Conservation (phyloP, 2,797 vertebrate species). For the Lerista edwardsae region DNA sequence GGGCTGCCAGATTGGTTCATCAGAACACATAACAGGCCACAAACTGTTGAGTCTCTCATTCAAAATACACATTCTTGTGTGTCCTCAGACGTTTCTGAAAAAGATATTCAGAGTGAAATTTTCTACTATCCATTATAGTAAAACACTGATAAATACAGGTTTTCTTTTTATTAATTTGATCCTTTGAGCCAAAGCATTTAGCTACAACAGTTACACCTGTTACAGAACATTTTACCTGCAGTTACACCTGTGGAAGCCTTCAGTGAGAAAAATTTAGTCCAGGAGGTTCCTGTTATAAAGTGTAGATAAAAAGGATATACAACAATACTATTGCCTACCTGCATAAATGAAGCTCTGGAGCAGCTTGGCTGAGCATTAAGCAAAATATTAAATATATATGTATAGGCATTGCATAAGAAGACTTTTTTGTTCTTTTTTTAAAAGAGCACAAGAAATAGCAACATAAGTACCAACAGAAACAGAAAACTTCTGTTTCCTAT, state of each 20-base stretch:
- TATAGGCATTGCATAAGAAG: conserved; percentile 41
- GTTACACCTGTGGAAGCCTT: not conserved
- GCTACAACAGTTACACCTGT: not conserved
- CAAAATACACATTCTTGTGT: not conserved
- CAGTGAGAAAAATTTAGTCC: not conserved
- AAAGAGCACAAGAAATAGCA: not conserved
- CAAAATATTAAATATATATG: conserved; percentile 67
- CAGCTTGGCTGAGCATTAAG: conserved; percentile 78
- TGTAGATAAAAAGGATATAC: conserved; percentile 16
- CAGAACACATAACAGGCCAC: not conserved
- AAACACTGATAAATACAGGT: conserved; percentile 2
- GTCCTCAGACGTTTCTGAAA: not conserved
- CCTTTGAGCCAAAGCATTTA: not conserved
- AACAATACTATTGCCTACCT: conserved; percentile 75
- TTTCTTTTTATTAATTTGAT: not conserved
- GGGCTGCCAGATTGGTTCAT: not conserved
- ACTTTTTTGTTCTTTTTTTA: conserved; percentile 12
- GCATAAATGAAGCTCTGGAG: conserved; percentile 80
- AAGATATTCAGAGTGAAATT: conserved; percentile 26
- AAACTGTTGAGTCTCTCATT: not conserved
- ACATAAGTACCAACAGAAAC: not conserved
- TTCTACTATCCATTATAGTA: not conserved
- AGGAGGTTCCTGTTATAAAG: conserved; percentile 22
- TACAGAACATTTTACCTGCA: conserved; percentile 4
- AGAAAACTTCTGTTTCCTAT: not conserved